A percentile compares a stretch with the other conserved stretches of the same genome.
phyloP scores from a whole-genome alignment of 2,888 invertebrate species.

The Athrips mouffetella region DNA sequence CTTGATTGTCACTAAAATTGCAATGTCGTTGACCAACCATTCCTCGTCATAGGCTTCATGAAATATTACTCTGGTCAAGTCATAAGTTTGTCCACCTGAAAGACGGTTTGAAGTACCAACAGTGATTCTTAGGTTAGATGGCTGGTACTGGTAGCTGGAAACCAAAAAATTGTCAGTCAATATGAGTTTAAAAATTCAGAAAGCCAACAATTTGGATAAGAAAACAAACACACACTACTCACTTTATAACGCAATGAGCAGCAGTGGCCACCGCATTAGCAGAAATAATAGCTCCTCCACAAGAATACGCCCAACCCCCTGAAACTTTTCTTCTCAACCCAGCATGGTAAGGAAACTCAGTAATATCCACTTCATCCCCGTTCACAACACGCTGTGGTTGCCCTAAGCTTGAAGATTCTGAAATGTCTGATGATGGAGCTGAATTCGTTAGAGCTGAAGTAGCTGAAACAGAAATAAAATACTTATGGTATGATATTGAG shows the following conservation, averaged over 20 bases:
- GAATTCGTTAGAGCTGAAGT: constrained; percentile 24
- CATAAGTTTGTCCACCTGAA: constrained; percentile 51
- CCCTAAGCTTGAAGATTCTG: background rate
- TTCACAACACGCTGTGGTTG: constrained; percentile 55
- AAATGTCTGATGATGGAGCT: constrained; percentile 26
- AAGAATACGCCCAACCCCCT: constrained; percentile 53
- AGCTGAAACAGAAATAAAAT: constrained; percentile 23
- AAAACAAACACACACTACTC: too few species aligned
- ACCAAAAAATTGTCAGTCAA: background rate
- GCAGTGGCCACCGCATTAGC: constrained; percentile 54
- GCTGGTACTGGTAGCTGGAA: constrained; percentile 43
- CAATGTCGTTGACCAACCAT: constrained; percentile 59
- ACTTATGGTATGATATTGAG: background rate
- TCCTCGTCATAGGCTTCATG: constrained; percentile 48
- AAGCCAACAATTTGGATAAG: too few species aligned
- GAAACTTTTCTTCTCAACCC: constrained; percentile 40
- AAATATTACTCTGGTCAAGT: constrained; percentile 39
- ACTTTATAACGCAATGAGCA: constrained; percentile 60
- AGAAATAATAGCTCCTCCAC: constrained; percentile 59
- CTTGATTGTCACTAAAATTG: constrained; percentile 44
- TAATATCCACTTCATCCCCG: constrained; percentile 61
- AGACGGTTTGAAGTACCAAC: constrained; percentile 53
- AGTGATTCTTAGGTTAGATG: constrained; percentile 41
- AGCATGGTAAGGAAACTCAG: constrained; percentile 64
- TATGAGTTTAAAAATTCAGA: too few species aligned